Base-by-base conservation (phyloP, 1,140 invertebrate species). In the Triops cancriformis region DNA sequence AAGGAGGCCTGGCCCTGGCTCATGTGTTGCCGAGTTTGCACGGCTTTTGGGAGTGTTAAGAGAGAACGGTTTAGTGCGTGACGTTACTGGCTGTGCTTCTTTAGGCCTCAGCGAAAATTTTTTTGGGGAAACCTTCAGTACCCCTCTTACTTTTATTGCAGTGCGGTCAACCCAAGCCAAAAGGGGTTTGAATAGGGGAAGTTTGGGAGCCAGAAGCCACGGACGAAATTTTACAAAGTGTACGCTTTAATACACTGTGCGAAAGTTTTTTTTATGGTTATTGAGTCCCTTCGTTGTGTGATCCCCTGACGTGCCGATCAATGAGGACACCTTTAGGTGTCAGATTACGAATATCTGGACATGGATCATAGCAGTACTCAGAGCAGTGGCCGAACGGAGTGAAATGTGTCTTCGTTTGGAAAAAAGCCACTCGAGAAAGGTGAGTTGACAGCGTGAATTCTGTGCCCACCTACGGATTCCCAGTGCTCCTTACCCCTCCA, bases 21-120 rank as follows among this genome's bases (percentile, higher is more conserved):
- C 51, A 64, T 64, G 51, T 64, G 51, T 64, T 64, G 51, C 51
- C 51, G 51, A 64, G 51, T 64, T 64, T 64, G 51, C 51, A 64
- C 51, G 51, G 51, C 51, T 64, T 64, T 64, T 64, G 51, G 51
- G 51, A 64, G 51, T 64, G 51, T 64, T 64, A 23, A 37, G 51
- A 64, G 51, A 64, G 51, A 64, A 64, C 51, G 51, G 51, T 64
- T 64, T 64, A 64, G 51, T 64, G 51, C 51, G 51, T 64, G 51
- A 64, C 51, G 51, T 64, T 64, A 64, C 51, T 64, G 51, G 51
- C 51, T 64, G 18, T 23, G 51, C 51, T 64, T 64, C 51, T 64
- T 64, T 64, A 64, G 51, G 51, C 51, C 51, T 64, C 51, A 64
- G 51, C 51, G 23, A 64, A 64, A 64, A 14, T n/a, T 23, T 64